A percentile compares a stretch with the other conserved stretches of the same genome.
These are phyloP conservation scores for Cebidichthys violaceus DNA, from an alignment of 2,113 vertebrate genomes.

Conservation along the genomic window DNA sequence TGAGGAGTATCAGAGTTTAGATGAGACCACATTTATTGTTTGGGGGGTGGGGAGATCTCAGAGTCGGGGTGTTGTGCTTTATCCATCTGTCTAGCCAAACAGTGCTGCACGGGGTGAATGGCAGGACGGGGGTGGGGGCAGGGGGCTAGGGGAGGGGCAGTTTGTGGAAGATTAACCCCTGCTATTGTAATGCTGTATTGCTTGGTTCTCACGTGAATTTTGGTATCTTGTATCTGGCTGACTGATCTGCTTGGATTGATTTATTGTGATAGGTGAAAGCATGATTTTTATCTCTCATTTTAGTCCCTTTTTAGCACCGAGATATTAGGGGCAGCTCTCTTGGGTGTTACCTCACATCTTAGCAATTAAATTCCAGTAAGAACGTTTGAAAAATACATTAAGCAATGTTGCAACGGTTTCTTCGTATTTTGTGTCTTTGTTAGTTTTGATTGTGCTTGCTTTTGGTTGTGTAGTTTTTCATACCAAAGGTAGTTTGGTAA, in stretches of 20 bases:
- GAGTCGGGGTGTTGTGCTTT: constrained; percentile 55
- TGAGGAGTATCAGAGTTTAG: constrained; percentile 23
- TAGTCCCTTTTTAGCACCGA: background rate
- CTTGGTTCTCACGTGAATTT: constrained; percentile 54
- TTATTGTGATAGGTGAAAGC: constrained; percentile 8
- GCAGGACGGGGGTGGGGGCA: constrained; percentile 8
- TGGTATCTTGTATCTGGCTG: constrained; percentile 29
- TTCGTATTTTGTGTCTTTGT: background rate
- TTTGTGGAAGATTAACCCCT: constrained; percentile 75
- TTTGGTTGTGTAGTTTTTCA: background rate
- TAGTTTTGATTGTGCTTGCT: background rate
- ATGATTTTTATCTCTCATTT: background rate
- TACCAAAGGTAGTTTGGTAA: background rate
- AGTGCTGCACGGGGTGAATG: constrained; percentile 53
- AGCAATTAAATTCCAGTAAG: background rate
- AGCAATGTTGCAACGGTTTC: background rate
- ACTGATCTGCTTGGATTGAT: constrained; percentile 34
- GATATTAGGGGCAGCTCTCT: background rate
- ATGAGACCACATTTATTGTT: constrained; percentile 47
- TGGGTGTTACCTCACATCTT: background rate
- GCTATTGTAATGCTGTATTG: constrained; percentile 62
- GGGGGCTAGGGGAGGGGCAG: constrained; percentile 27
- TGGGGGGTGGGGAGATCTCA: constrained; percentile 65
- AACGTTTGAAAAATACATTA: background rate
- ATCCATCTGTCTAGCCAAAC: constrained; percentile 77